These are phyloP conservation scores for Micromesistius poutassou DNA, from an alignment of 2,797 vertebrate species.

Conservation along the genomic window DNA sequence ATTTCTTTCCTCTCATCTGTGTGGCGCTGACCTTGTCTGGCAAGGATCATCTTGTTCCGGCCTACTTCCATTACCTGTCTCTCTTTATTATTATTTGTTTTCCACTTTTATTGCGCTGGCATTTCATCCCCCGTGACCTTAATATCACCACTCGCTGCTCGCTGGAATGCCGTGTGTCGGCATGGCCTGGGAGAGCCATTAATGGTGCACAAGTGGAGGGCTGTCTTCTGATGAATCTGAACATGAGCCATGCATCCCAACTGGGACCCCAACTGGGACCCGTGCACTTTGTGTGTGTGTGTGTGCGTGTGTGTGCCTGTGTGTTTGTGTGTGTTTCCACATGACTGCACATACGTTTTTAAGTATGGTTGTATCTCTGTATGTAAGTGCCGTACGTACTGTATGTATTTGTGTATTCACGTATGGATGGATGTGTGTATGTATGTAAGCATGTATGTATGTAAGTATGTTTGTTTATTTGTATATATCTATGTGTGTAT, in stretches of 20 bases:
- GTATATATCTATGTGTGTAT: background rate
- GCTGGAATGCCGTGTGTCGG: background rate
- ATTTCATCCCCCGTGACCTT: background rate
- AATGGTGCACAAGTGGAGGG: background rate
- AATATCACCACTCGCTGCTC: background rate
- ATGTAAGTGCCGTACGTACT: background rate
- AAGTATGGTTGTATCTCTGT: background rate
- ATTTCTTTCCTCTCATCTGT: background rate
- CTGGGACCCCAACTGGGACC: background rate
- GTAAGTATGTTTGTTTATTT: background rate
- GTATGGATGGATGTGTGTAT: background rate
- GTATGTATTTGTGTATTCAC: background rate
- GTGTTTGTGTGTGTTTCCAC: background rate
- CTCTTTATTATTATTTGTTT: conserved; percentile 1
- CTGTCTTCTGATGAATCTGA: background rate
- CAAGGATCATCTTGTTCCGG: background rate
- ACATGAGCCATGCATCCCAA: background rate
- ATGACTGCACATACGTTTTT: too few relatives aligned
- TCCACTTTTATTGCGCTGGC: conserved; percentile 4
- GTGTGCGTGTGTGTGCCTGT: background rate
- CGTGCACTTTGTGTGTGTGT: background rate
- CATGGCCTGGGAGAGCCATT: background rate
- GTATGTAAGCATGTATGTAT: conserved; percentile 1
- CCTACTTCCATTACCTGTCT: background rate
- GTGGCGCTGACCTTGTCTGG: conserved; percentile 24